phyloP scores from a whole-genome alignment of 2,797 vertebrate genomes.

The Pseudochirops cupreus region DNA sequence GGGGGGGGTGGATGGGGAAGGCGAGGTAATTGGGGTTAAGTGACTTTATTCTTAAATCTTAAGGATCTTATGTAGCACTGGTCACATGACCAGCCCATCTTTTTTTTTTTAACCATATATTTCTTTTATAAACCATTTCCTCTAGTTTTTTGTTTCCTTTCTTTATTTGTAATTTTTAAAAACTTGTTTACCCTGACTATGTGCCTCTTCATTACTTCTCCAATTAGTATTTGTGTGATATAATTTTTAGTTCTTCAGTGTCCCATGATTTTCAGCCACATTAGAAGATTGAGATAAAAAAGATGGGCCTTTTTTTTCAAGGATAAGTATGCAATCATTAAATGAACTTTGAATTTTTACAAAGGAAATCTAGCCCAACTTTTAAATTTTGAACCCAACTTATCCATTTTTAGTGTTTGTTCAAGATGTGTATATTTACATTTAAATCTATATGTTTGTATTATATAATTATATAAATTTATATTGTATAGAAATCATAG shows the following conservation, averaged over 20 bases:
- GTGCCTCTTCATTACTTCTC: neutral
- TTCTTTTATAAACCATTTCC: neutral
- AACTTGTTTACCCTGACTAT: neutral
- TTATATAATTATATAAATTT: no score
- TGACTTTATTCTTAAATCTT: neutral
- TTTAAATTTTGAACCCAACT: neutral
- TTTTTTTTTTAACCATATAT: neutral
- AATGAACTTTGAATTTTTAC: neutral
- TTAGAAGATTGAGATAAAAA: neutral
- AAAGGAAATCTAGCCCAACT: neutral
- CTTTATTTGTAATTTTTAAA: neutral
- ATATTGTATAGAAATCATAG: no score
- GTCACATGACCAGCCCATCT: neutral
- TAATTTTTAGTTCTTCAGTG: neutral
- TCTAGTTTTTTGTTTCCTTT: neutral
- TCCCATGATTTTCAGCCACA: neutral
- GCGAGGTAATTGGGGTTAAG: no score
- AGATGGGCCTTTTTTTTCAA: neutral
- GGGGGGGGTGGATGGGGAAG: no score
- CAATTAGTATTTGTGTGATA: neutral
- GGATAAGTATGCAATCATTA: neutral
- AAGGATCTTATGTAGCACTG: neutral
- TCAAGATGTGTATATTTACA: neutral
- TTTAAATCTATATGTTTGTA: neutral
- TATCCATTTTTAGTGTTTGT: neutral